These are phyloP conservation scores for Synchiropus splendidus DNA, from an alignment of 2,113 vertebrate genomes.

Conservation along the genomic window DNA sequence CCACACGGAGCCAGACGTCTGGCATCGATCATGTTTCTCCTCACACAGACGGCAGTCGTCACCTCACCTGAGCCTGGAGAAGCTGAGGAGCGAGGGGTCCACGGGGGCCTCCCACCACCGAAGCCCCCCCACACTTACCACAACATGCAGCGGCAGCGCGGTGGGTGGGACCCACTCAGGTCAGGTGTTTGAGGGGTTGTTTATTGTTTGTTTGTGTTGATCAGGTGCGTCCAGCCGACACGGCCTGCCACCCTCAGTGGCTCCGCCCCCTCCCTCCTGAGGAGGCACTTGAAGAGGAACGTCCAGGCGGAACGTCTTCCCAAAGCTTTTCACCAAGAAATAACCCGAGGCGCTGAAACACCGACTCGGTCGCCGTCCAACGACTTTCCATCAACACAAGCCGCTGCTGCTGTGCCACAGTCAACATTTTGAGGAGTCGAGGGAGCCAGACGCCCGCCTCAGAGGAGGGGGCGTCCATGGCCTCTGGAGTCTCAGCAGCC, in stretches of 20 bases:
- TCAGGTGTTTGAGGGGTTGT: neutral
- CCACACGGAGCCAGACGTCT: too few species aligned
- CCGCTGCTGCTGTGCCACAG: conserved; percentile 13
- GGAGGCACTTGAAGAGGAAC: conserved; percentile 19
- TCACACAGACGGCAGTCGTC: conserved; percentile 33
- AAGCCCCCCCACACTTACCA: conserved; percentile 69
- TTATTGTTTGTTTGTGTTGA: too few species aligned
- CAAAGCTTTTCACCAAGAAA: conserved; percentile 57
- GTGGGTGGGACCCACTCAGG: conserved; percentile 10
- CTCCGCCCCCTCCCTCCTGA: conserved; percentile 2
- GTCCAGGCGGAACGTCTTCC: conserved; percentile 45
- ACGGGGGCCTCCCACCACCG: conserved; percentile 39
- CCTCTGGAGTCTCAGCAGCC: too few species aligned
- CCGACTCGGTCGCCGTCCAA: neutral
- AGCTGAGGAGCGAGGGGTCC: conserved; percentile 19
- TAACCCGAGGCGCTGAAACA: neutral
- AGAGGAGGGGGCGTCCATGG: too few species aligned
- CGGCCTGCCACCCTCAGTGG: neutral
- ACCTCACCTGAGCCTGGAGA: conserved; percentile 32
- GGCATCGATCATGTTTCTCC: too few species aligned
- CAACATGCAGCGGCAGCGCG: conserved; percentile 50
- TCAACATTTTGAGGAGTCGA: too few species aligned
- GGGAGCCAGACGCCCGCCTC: too few species aligned
- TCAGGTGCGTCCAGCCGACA: conserved; percentile 7
- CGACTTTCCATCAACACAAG: neutral